A percentile compares a stretch with the other conserved stretches of the same genome.
Conservation (phyloP, 1,140 invertebrate species). For the Globodera ellingtonae region DNA sequence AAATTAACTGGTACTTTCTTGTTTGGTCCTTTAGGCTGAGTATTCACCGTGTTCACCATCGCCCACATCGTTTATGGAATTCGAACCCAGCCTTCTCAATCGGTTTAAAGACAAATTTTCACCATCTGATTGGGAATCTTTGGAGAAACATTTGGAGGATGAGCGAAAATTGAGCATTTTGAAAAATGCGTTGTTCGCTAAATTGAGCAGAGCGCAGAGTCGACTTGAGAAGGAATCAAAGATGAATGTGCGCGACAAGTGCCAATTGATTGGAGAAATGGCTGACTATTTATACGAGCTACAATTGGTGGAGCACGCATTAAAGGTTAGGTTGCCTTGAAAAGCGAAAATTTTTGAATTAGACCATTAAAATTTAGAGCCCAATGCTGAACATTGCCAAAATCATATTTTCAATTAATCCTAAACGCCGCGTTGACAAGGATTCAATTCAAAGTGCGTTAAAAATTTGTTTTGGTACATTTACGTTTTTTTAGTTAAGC, state of each 20-base stretch:
- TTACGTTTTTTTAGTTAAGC: constrained; percentile 11
- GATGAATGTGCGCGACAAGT: not conserved
- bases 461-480: not conserved
- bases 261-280: constrained; percentile 12
- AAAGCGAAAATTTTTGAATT: too few relatives aligned
- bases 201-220: not conserved
- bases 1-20: too few relatives aligned
- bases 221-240: not conserved
- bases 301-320: constrained; percentile 27
- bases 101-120: not conserved
- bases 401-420: constrained; percentile 19
- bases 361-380: not conserved
- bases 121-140: not conserved
- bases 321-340: not conserved
- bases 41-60: too few relatives aligned
- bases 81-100: not conserved
- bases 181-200: not conserved
- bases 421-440: not conserved
- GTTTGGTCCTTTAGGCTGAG: too few relatives aligned
- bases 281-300: constrained; percentile 11
- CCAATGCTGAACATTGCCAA: constrained; percentile 18
- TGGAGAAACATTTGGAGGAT: not conserved
- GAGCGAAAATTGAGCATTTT: not conserved
- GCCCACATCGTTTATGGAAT: not conserved
- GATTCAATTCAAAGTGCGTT: constrained; percentile 11